Base-by-base conservation (phyloP, 2,797 vertebrate species). In the Trachurus trachurus region DNA sequence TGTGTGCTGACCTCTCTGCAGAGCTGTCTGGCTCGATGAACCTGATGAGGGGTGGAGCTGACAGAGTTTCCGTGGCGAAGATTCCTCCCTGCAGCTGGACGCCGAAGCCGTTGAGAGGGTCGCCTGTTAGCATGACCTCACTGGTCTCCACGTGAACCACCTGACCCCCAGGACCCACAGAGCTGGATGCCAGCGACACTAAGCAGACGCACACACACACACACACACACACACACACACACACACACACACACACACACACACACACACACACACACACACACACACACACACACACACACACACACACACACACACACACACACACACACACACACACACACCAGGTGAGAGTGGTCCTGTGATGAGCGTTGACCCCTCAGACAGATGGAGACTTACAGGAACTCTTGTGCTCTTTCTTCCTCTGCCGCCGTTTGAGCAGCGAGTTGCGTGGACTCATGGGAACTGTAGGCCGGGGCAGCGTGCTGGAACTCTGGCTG, bases 1-100 rank as follows among this genome's bases (percentile, higher is more conserved):
- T 66, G 57, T 22, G 9, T 4, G 11, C 95, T 96, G 93, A 99
- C 98, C 97, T 97, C 94, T 99, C 98, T 9, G 98, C 98, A 0
- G 98, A 97, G 88, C 98, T 99, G 96, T 99, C 98, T 0, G 98
- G 97, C 87, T 98, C 97, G 15, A 99, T 98, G 92, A 99, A 99
- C 53, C 97, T 93, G 84, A 99, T 95, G 5, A 99, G 96, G 0
- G 98, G 98, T 0, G 98, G 97, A 1, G 97, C 96, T 2, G 97
- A 98, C 68, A 99, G 93, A 1, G 97, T 98, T 91, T 99, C 98
- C 0, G 97, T 99, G 82, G 98, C 97, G 42, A 99, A 99, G 91
- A 99, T 97, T 58, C 98, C 98, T 44, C 98, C 98, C 82, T 99
- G 98, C 44, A 99, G 97, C 91, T 98, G 97, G n/a, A 99, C 96